Evolutionary conservation across 2,797 vertebrate genomes (phyloP), one percentile per base, ranked within the genome.

Genomic region (Ceryle rudis): DNA sequence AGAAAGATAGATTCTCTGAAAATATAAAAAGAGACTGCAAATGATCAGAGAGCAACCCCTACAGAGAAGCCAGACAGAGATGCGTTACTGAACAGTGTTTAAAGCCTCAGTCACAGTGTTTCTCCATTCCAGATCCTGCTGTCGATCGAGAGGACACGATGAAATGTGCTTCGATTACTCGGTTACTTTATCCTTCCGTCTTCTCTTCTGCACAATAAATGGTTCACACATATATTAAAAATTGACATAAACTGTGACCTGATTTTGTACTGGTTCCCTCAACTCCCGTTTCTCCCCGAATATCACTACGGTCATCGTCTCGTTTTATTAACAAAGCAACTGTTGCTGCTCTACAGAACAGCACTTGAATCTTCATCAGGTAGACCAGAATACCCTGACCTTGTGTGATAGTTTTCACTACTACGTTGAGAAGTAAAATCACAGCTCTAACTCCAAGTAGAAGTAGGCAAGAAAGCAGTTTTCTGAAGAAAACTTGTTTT

Each of bases 1-100:
- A 95, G 47, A 91, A 95, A 96, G 87, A 95, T 19, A 94, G 37
- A 77, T 89, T 89, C 85, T 95, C 86, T 84, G 88, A 58, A 84
- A 91, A 54, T 89, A 92, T 17, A 93, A 93, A 93, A 91, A 95
- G 65, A 75, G 41, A 42, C 91, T 69, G 90, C 81, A 66, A 79
- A 69, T 79, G 44, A 79, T 90, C 66, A 69, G 81, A 80, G 1
- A 85, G 81, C 87, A 95, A 86, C 71, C 89, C 11, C 5, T 41
- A 82, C 2, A 89, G 93, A 91, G 81, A 91, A 94, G 87, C 51
- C 5, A 85, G 91, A 91, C 31, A 80, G 86, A 93, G 86, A 86
- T 87, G 86, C 28, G 19, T 72, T 78, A 72, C 0, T 33, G 51
- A 88, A 86, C 55, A 57, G 37, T 22, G 11, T 44, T 84, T 64